A percentile compares a stretch with the other conserved stretches of the same genome.
Evolutionary conservation across 2,797 vertebrate species (phyloP).

Genomic region (Lepilemur septentrionalis): DNA sequence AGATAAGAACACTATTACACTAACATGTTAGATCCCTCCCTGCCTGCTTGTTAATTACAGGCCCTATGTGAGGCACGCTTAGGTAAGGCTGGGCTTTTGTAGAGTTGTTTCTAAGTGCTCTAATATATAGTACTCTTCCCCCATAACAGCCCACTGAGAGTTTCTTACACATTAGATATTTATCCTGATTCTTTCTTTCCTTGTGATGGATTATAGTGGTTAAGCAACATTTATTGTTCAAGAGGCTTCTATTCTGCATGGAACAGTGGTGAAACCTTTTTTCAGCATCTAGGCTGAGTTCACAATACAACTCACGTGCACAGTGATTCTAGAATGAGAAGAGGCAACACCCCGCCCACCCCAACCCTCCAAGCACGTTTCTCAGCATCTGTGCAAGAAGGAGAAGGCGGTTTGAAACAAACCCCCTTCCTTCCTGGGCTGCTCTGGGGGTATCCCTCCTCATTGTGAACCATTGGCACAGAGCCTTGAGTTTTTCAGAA

Average conservation of each 20-base stretch:
- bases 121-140: background rate
- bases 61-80: background rate
- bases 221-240: conserved; percentile 27
- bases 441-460: background rate
- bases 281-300: background rate
- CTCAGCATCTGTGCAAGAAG: background rate
- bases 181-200: background rate
- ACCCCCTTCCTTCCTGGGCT: background rate
- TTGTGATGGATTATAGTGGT: background rate
- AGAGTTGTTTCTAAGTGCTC: background rate
- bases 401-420: background rate
- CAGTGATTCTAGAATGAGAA: background rate
- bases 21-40: background rate
- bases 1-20: background rate
- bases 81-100: background rate
- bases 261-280: background rate
- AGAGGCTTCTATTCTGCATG: background rate
- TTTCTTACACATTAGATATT: conserved; percentile 19
- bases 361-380: background rate
- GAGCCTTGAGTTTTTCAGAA: background rate
- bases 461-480: background rate
- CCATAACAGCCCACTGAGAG: background rate
- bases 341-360: background rate
- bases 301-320: background rate
- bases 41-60: background rate